Percentiles rank a stretch among this genome's conserved stretches.
Evolutionary conservation across 2,797 vertebrate genomes (phyloP).

Genomic region (Enteromius fasciolatus): DNA sequence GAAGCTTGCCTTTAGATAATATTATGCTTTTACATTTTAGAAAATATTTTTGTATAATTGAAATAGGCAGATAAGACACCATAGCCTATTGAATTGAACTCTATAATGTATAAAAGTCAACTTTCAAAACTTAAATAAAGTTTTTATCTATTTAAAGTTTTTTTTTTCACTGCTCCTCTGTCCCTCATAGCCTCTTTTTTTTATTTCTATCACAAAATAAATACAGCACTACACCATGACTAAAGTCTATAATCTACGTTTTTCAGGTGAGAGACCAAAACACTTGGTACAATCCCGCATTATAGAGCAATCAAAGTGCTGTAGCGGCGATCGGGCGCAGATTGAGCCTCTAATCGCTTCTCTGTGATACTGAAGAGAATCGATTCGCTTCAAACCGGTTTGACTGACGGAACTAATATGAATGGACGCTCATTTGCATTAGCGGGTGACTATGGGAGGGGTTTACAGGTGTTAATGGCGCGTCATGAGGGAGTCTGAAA

Average conservation of each 20-base stretch:
- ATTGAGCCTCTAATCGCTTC: conserved; percentile 16
- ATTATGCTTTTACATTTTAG: too few relatives aligned
- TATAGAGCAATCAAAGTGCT: neutral
- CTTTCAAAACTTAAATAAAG: too few relatives aligned
- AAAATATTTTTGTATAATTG: neutral
- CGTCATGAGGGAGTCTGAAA: conserved; percentile 12
- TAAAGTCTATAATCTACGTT: neutral
- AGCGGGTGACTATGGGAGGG: conserved; percentile 52
- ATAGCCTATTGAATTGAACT: too few relatives aligned
- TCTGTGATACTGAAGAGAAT: conserved; percentile 29
- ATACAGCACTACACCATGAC: neutral
- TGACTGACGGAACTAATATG: conserved; percentile 18
- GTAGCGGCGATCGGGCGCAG: neutral
- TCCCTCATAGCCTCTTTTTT: neutral
- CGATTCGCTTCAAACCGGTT: conserved; percentile 27
- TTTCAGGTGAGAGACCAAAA: neutral
- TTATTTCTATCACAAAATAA: neutral
- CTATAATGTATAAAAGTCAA: too few relatives aligned
- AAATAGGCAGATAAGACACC: too few relatives aligned
- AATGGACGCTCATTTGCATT: conserved; percentile 34
- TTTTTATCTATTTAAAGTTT: too few relatives aligned
- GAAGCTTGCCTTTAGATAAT: too few relatives aligned
- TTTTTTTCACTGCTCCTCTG: neutral
- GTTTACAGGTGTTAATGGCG: conserved; percentile 63
- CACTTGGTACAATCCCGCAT: neutral